Conservation (phyloP, 2,888 invertebrate genomes). For the Lysandra coridon region DNA sequence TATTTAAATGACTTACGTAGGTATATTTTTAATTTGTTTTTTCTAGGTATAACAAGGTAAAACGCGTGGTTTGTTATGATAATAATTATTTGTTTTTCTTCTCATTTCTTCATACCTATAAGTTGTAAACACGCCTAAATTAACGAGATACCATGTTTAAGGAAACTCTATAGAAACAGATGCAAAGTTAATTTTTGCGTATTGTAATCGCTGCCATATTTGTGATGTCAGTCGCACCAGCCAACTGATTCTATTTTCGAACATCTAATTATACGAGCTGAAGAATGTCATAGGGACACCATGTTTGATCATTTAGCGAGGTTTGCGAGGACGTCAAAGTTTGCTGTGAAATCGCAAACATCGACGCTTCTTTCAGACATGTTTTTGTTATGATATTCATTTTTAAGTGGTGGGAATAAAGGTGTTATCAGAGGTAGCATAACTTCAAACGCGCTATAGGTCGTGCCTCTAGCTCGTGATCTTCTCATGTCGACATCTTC, state of each 20-base stretch:
- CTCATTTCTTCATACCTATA: not conserved
- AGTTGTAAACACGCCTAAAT: no score
- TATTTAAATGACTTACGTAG: not conserved
- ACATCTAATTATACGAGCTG: not conserved
- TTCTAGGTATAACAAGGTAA: not conserved
- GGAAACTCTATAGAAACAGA: not conserved
- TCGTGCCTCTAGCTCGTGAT: constrained; percentile 56
- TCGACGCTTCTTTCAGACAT: constrained; percentile 34
- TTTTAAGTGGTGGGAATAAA: not conserved
- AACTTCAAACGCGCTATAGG: constrained; percentile 32
- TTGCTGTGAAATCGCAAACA: constrained; percentile 59
- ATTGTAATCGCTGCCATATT: not conserved
- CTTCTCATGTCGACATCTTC: constrained; percentile 46
- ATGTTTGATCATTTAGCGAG: constrained; percentile 48
- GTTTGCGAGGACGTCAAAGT: constrained; percentile 42
- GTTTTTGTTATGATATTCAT: not conserved
- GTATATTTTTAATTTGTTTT: not conserved
- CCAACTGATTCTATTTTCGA: not conserved
- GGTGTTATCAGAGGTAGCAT: not conserved
- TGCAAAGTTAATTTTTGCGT: not conserved
- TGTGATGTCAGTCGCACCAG: not conserved
- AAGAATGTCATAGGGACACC: constrained; percentile 34
- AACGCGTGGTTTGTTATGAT: not conserved
- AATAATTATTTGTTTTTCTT: not conserved
- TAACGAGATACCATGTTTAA: not conserved